phyloP scores from a whole-genome alignment of 2,888 invertebrate genomes.

The Scaptodrosophila latifasciaeformis region DNA sequence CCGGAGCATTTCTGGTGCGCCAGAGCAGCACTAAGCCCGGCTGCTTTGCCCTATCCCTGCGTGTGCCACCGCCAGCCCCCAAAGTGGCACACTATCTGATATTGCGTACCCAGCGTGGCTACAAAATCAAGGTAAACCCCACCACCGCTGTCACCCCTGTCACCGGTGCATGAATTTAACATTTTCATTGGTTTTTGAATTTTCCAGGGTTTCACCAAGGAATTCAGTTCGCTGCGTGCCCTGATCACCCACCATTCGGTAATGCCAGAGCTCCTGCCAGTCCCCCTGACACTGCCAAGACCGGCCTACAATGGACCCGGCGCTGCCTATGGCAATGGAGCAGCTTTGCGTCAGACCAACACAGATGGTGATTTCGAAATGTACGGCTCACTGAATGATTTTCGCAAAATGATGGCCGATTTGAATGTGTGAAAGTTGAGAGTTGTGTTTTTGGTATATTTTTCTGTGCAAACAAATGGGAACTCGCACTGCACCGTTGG shows the following conservation, averaged over 20 bases:
- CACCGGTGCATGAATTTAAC: neutral
- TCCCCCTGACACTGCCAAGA: conserved; percentile 88
- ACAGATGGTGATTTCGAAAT: conserved; percentile 84
- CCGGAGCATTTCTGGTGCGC: conserved; percentile 96
- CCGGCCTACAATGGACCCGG: conserved; percentile 68
- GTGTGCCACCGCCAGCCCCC: conserved; percentile 90
- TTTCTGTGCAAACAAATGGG: too few relatives aligned
- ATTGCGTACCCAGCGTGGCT: conserved; percentile 89
- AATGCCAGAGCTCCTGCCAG: conserved; percentile 96
- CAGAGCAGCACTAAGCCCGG: conserved; percentile 95
- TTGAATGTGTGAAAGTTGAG: conserved; percentile 77
- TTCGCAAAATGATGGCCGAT: conserved; percentile 86
- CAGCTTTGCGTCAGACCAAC: conserved; percentile 21
- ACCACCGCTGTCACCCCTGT: conserved; percentile 7
- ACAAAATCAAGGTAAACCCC: conserved; percentile 90
- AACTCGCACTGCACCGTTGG: neutral
- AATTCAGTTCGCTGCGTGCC: conserved; percentile 92
- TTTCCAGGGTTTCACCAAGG: conserved; percentile 95
- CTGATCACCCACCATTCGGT: conserved; percentile 98
- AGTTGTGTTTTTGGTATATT: too few relatives aligned
- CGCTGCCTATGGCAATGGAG: conserved; percentile 30
- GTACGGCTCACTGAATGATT: conserved; percentile 83
- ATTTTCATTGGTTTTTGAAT: neutral
- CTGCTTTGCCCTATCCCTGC: conserved; percentile 93
- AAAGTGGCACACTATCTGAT: conserved; percentile 96